Percentiles rank a stretch among this genome's conserved stretches.
Conservation (phyloP, 2,797 vertebrate genomes). For the Thripadectes ignobilis region DNA sequence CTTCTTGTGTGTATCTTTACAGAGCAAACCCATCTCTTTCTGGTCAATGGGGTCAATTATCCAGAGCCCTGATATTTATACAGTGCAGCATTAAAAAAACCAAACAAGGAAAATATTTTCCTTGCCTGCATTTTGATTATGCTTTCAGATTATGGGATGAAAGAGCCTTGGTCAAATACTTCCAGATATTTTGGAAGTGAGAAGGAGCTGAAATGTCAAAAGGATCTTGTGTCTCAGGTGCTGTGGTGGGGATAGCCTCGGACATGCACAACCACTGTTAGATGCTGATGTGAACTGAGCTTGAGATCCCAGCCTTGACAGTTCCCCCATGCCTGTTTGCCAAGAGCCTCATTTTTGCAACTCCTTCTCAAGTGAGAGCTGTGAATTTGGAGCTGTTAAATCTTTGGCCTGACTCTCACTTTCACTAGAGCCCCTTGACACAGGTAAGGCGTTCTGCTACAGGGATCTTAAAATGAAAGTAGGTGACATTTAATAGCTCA, state of each 20-base stretch:
- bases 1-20: not conserved
- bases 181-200: not conserved
- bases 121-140: not conserved
- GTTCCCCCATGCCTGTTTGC: not conserved
- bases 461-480: slow-evolving; percentile 8
- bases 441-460: not conserved
- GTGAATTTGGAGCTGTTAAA: not conserved
- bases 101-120: not conserved
- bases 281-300: not conserved
- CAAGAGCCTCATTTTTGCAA: not conserved
- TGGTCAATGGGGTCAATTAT: not conserved
- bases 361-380: not conserved
- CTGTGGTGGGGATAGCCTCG: not conserved
- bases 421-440: not conserved
- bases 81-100: not conserved
- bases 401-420: not conserved
- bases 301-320: not conserved
- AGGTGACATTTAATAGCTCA: slow-evolving; percentile 17
- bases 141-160: not conserved
- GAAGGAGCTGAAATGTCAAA: not conserved
- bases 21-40: not conserved
- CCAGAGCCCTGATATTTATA: not conserved
- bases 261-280: not conserved
- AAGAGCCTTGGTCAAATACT: not conserved
- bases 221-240: not conserved